Evolutionary conservation across 2,888 invertebrate genomes (phyloP).

Genomic region (Gymnoscelis rufifasciata): DNA sequence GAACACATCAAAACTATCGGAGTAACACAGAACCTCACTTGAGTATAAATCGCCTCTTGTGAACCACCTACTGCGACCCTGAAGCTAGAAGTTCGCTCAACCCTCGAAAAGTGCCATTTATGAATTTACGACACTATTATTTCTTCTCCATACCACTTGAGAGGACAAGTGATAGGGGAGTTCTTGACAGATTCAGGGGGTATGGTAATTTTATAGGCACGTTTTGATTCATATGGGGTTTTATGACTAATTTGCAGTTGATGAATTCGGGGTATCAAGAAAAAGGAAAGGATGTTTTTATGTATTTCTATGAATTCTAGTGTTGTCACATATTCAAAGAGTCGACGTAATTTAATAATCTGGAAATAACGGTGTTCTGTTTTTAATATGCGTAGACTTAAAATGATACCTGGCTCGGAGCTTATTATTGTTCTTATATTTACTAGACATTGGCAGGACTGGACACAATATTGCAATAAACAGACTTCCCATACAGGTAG

Average conservation of each 20-base stretch:
- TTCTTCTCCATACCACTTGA: conserved; percentile 35
- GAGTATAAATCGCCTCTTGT: conserved; percentile 49
- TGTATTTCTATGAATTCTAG: not conserved
- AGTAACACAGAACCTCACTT: conserved; percentile 10
- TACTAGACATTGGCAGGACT: too few relatives aligned
- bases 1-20: conserved; percentile 12
- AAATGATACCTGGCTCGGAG: too few relatives aligned
- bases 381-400: too few relatives aligned
- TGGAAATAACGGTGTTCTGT: too few relatives aligned
- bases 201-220: conserved; percentile 30
- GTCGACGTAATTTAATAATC: too few relatives aligned
- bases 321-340: not conserved
- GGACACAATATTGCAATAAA: too few relatives aligned
- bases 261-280: not conserved
- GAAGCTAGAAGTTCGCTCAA: conserved; percentile 51
- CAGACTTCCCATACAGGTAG: too few relatives aligned
- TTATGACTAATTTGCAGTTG: conserved; percentile 5
- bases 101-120: conserved; percentile 54
- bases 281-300: not conserved
- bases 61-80: conserved; percentile 62
- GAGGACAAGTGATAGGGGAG: conserved; percentile 37
- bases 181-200: conserved; percentile 31
- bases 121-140: conserved; percentile 60
- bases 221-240: conserved; percentile 12
- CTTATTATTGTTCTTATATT: too few relatives aligned